A percentile compares a stretch with the other conserved stretches of the same genome.
phyloP scores from a whole-genome alignment of 2,113 vertebrate genomes.

The Micromys minutus region DNA sequence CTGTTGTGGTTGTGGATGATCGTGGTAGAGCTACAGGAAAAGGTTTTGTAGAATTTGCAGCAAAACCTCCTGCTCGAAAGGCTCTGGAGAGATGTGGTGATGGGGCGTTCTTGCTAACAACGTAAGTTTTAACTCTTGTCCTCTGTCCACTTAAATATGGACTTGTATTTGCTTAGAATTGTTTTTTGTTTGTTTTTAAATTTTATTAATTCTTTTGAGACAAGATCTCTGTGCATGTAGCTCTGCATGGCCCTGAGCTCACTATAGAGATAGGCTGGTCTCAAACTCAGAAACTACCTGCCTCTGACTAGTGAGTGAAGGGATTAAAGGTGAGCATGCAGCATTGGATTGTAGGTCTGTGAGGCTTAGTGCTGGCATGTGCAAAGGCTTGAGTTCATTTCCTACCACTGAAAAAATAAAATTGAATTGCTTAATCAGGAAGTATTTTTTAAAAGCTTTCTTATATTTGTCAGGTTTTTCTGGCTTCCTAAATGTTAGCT shows the following conservation, averaged over 20 bases:
- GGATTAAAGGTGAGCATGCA: background rate
- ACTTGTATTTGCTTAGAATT: background rate
- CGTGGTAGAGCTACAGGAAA: conserved; percentile 95
- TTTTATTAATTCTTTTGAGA: background rate
- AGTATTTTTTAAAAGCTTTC: background rate
- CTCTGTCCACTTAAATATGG: background rate
- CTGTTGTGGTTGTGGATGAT: conserved; percentile 96
- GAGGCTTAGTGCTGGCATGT: too few species aligned
- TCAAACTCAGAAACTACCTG: background rate
- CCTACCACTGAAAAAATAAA: background rate
- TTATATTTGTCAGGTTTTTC: background rate
- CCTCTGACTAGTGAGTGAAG: background rate
- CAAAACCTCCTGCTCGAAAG: conserved; percentile 95
- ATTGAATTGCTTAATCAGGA: background rate
- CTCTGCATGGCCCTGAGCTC: background rate
- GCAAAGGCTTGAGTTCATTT: background rate
- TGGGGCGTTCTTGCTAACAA: conserved; percentile 96
- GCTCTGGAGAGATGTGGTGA: conserved; percentile 96
- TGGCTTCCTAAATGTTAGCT: background rate
- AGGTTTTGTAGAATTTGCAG: conserved; percentile 97
- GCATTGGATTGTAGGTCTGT: too few species aligned
- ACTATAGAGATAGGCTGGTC: background rate
- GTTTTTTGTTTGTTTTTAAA: background rate
- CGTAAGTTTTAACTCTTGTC: conserved; percentile 88
- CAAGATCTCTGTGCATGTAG: background rate